Evolutionary conservation across 2,888 invertebrate species (phyloP), one percentile per base, ranked within the genome.

Genomic region (Melangyna quadrimaculata): DNA sequence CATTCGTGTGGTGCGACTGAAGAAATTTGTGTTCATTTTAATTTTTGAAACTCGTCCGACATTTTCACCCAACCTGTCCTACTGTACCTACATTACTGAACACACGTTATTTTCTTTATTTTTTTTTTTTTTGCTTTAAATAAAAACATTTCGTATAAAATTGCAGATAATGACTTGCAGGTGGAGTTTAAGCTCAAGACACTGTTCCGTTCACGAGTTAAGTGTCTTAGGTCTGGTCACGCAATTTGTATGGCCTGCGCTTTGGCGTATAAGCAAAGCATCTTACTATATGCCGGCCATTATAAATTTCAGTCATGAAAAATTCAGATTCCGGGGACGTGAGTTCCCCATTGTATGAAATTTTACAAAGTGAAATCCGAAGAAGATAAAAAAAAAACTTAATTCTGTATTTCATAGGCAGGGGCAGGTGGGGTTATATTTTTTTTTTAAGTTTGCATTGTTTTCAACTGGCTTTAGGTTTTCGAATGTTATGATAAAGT

Each of bases 131-230:
- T 53, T 3, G 8, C 4, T 9, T 59, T 19, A 59, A 32, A 65
- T 45, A 4, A 29, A 65, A 65, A 51, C 19, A 51, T 19, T 48
- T 65, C 61, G 63, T 65, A 74, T 74, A 65, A 74, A 74, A 73
- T 73, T 51, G 63, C 73, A 61, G 48, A 27, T 73, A 73, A 74
- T 74, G 73, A 63, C 51, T 48, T 63, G 40, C 73, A 70, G 65
- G 63, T 40, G 59, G 61, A 72, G 72, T 35, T 35, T 10, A 35
- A n/a, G 12, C 37, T 61, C 73, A 63, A 74, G 61, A 73, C 59
- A 27, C 37, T 51, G 59, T 48, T 65, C 65, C 65, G 65, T 65
- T 65, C 32, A 43, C 48, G 10, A 70, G 37, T 51, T 63, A 37
- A 29, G 51, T 63, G 73, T 29, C 43, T 32, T 12, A 22, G 73